Evolutionary conservation across 2,888 invertebrate species (phyloP).

Genomic region (Parelbella ahira): DNA sequence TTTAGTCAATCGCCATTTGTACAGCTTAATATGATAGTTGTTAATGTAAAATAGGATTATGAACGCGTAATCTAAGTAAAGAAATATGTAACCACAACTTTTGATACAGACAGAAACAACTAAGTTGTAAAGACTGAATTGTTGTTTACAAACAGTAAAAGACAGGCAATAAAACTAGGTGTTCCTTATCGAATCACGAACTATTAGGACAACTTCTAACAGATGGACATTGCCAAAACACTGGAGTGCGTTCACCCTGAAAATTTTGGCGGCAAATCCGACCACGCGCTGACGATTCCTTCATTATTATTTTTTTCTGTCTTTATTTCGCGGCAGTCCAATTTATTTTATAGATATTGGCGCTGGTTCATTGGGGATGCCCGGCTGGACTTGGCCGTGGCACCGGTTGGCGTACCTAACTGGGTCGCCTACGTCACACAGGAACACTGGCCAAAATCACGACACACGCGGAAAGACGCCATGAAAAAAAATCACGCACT

Average conservation of each 20-base stretch:
- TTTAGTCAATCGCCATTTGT: too few relatives aligned
- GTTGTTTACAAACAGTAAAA: conserved; percentile 39
- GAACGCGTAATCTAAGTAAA: too few relatives aligned
- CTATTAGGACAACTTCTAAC: conserved; percentile 74
- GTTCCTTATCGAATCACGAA: conserved; percentile 64
- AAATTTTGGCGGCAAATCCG: conserved; percentile 72
- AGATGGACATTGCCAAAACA: conserved; percentile 66
- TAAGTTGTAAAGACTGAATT: too few relatives aligned
- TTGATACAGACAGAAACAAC: too few relatives aligned
- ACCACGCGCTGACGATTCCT: conserved; percentile 61
- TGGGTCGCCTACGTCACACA: conserved; percentile 74
- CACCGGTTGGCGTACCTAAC: conserved; percentile 75
- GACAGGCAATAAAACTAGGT: conserved; percentile 45
- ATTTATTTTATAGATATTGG: conserved; percentile 81
- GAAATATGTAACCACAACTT: too few relatives aligned
- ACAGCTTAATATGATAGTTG: too few relatives aligned
- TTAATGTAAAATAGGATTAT: too few relatives aligned
- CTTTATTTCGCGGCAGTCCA: conserved; percentile 61
- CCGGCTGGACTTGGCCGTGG: conserved; percentile 78
- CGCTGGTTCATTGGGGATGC: conserved; percentile 77
- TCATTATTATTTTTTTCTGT: conserved; percentile 72
- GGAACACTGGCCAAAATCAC: conserved; percentile 75
- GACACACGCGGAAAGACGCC: conserved; percentile 69
- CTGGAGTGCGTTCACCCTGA: conserved; percentile 75
- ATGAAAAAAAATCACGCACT: conserved; percentile 55